A percentile compares a stretch with the other conserved stretches of the same genome.
Evolutionary conservation across 1,140 invertebrate genomes (phyloP).

Genomic region (Potamilus streckersoni): DNA sequence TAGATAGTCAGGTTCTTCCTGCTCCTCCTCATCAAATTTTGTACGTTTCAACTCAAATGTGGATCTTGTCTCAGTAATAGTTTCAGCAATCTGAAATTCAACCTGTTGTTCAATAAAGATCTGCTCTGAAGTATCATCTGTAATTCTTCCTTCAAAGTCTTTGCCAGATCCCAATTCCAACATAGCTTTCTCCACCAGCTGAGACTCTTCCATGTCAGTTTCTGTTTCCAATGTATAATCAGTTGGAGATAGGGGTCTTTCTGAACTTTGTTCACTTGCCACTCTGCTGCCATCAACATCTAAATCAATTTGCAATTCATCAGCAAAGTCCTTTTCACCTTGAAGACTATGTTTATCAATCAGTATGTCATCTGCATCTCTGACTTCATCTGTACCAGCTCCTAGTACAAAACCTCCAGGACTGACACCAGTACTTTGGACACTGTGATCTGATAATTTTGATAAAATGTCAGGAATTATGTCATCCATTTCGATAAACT

Average conservation of each 20-base stretch:
- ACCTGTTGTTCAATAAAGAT: conserved; percentile 61
- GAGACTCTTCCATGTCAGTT: conserved; percentile 37
- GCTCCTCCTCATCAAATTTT: conserved; percentile 20
- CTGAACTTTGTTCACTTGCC: conserved; percentile 27
- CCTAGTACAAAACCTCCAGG: too few species aligned
- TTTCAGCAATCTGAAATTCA: conserved; percentile 24
- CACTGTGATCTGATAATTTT: conserved; percentile 4
- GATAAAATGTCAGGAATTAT: conserved; percentile 4
- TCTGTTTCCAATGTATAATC: conserved; percentile 56
- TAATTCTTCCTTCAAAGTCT: conserved; percentile 52
- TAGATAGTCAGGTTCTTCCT: conserved; percentile 13
- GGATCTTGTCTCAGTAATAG: conserved; percentile 22
- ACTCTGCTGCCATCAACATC: conserved; percentile 6
- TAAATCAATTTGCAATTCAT: conserved; percentile 10
- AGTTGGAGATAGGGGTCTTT: conserved; percentile 55
- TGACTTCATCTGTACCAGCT: too few species aligned
- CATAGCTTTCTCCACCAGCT: conserved; percentile 1
- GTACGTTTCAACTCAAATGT: background rate
- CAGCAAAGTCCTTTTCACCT: background rate
- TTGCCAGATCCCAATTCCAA: conserved; percentile 21
- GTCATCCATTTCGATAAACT: background rate
- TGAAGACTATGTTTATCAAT: too few species aligned
- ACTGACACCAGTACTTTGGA: too few species aligned
- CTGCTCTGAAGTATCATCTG: conserved; percentile 55
- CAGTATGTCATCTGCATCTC: too few species aligned